These are phyloP conservation scores for Sphaerodactylus townsendi DNA, from an alignment of 2,113 vertebrate genomes.

Conservation along the genomic window DNA sequence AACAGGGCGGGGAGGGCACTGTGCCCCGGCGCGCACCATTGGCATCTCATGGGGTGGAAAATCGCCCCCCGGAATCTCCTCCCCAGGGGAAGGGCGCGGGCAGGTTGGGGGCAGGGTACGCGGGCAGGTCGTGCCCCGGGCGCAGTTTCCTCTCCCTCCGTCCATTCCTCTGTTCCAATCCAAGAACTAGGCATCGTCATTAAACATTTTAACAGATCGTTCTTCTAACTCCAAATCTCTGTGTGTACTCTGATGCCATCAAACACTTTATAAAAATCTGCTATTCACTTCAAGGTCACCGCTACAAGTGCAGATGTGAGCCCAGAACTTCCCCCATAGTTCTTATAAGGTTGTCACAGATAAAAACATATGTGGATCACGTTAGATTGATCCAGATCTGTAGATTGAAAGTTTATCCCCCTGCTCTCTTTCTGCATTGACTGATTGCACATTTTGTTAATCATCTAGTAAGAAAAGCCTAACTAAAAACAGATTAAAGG, in stretches of 20 bases:
- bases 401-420: too few species aligned
- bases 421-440: neutral
- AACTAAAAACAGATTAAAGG: neutral
- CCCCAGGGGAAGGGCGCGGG: too few species aligned
- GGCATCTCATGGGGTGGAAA: too few species aligned
- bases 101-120: too few species aligned
- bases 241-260: neutral
- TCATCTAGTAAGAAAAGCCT: neutral
- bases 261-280: neutral
- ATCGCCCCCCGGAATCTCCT: too few species aligned
- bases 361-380: neutral
- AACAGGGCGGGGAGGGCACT: too few species aligned
- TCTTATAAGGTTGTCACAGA: too few species aligned
- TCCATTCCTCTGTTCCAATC: too few species aligned
- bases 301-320: neutral
- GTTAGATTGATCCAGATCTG: neutral
- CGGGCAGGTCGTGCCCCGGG: too few species aligned
- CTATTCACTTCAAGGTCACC: neutral
- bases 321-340: neutral
- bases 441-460: neutral
- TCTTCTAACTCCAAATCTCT: neutral
- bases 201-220: neutral
- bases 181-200: too few species aligned
- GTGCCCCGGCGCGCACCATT: too few species aligned
- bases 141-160: too few species aligned